These are phyloP conservation scores for Todiramphus chloris DNA, from an alignment of 2,113 vertebrate genomes.

Conservation along the genomic window DNA sequence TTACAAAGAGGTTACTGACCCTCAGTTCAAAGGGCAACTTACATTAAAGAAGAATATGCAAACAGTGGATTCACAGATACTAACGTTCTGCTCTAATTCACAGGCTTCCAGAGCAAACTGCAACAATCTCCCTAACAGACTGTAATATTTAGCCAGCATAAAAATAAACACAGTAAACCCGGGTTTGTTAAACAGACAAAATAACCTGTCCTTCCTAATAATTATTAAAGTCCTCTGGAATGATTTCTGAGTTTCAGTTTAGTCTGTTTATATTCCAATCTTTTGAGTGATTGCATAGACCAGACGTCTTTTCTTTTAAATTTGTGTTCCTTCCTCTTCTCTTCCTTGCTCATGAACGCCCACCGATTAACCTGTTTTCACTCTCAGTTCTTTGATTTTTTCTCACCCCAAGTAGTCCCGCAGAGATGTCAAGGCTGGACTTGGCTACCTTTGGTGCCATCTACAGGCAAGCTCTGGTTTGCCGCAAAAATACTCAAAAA, in stretches of 20 bases:
- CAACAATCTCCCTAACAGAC: background rate
- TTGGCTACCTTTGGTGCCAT: conserved; percentile 60
- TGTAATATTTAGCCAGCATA: background rate
- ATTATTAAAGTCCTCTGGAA: background rate
- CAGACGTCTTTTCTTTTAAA: background rate
- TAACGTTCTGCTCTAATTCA: background rate
- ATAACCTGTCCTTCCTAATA: background rate
- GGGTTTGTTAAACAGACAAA: background rate
- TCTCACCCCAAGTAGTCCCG: accelerated
- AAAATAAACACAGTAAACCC: background rate
- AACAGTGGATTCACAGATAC: background rate
- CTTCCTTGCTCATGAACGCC: background rate
- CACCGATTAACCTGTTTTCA: background rate
- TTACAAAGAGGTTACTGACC: background rate
- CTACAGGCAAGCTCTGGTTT: conserved; percentile 27
- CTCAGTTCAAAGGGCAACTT: background rate
- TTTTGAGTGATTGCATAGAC: background rate
- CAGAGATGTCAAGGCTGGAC: background rate
- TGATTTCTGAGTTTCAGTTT: background rate
- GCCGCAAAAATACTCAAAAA: background rate
- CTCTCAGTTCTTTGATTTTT: background rate
- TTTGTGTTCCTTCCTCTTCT: background rate
- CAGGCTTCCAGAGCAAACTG: background rate
- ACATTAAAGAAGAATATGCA: background rate
- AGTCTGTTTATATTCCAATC: background rate